Evolutionary conservation across 2,797 vertebrate species (phyloP).

Genomic region (Amphiprion clarkii): DNA sequence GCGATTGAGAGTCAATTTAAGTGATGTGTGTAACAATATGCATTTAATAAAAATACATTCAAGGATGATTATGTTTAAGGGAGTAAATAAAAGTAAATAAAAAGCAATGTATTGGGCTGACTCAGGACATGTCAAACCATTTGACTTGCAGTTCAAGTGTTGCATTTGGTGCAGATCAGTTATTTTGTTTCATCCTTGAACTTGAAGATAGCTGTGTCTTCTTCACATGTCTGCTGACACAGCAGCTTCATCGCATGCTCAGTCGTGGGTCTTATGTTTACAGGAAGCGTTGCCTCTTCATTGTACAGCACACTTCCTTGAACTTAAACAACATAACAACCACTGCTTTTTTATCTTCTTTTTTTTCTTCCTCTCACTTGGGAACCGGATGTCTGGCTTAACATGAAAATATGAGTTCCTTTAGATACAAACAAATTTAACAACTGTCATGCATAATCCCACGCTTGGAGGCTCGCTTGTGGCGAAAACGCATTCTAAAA

Average conservation of each 20-base stretch:
- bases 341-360: neutral
- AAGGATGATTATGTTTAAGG: neutral
- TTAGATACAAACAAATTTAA: neutral
- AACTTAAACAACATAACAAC: conserved; percentile 35
- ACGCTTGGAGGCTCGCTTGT: neutral
- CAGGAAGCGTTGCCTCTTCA: conserved; percentile 57
- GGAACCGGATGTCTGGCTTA: conserved; percentile 18
- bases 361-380: neutral
- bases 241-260: conserved; percentile 33
- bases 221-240: conserved; percentile 28
- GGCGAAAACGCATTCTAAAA: neutral
- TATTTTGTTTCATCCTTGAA: neutral
- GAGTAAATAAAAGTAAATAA: neutral
- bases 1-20: neutral
- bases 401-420: neutral
- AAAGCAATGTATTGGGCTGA: neutral
- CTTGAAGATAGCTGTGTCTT: neutral
- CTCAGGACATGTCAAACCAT: neutral
- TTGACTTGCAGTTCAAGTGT: too few relatives aligned
- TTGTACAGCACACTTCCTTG: conserved; percentile 57
- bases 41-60: neutral
- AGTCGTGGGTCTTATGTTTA: conserved; percentile 31
- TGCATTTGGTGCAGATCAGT: too few relatives aligned
- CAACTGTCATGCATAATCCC: neutral
- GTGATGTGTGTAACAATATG: neutral